Conservation (phyloP, 2,888 invertebrate genomes). For the Phaonia tiefii region DNA sequence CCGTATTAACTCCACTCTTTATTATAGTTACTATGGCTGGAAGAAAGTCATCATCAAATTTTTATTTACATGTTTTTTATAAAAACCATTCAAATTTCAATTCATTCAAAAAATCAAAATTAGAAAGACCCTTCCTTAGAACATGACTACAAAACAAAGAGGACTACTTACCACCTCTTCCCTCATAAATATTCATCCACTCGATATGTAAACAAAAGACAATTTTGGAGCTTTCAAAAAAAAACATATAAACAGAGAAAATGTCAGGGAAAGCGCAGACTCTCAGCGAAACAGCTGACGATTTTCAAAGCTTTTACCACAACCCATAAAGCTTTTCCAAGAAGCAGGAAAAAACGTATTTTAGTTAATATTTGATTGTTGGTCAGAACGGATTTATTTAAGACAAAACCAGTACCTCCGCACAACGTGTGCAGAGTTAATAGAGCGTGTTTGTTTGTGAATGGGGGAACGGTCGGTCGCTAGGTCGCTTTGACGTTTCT, state of each 20-base stretch:
- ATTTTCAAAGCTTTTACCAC: background rate
- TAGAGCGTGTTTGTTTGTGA: constrained; percentile 46
- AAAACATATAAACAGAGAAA: constrained; percentile 37
- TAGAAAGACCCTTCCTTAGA: no score
- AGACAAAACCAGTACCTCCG: background rate
- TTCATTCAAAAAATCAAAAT: no score
- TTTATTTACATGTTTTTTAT: no score
- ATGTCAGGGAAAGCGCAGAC: constrained; percentile 24
- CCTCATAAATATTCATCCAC: constrained; percentile 5
- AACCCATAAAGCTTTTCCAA: constrained; percentile 46
- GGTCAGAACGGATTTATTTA: constrained; percentile 46
- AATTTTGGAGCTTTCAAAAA: constrained; percentile 50
- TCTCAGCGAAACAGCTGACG: constrained; percentile 39
- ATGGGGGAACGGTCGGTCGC: constrained; percentile 9
- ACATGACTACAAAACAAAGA: background rate
- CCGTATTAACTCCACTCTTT: no score
- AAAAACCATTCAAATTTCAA: no score
- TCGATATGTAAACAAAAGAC: constrained; percentile 25
- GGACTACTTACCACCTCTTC: background rate
- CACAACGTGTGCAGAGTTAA: constrained; percentile 22
- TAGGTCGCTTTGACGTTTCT: background rate
- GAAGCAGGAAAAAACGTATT: background rate
- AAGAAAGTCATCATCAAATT: no score
- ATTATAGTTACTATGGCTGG: no score
- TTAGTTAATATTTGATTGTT: constrained; percentile 56